Evolutionary conservation across 2,797 vertebrate genomes (phyloP).

Genomic region (Meriones psammophilus): DNA sequence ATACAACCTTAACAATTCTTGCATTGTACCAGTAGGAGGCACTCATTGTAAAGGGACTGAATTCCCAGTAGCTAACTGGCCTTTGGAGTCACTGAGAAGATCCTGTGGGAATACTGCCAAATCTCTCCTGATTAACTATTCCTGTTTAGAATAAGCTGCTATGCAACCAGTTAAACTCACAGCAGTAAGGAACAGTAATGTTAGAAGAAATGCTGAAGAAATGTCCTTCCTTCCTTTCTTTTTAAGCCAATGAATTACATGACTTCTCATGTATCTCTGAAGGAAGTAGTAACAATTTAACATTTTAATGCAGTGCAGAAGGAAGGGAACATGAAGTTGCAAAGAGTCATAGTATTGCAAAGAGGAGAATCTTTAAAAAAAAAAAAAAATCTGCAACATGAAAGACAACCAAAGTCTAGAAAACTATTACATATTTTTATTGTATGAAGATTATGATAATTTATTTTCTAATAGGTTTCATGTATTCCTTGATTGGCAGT

Average conservation of each 20-base stretch:
- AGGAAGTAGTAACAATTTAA: background rate
- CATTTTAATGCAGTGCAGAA: background rate
- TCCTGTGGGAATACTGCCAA: background rate
- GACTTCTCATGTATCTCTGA: background rate
- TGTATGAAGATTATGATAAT: background rate
- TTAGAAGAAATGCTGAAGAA: background rate
- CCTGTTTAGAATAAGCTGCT: constrained; percentile 19
- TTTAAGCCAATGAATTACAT: background rate
- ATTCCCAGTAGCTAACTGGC: background rate
- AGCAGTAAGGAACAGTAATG: background rate
- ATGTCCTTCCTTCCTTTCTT: background rate
- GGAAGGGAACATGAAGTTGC: background rate
- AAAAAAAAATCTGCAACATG: background rate
- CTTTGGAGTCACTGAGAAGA: background rate
- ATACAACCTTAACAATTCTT: background rate
- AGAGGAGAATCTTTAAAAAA: background rate
- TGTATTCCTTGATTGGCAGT: background rate
- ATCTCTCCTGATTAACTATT: constrained; percentile 62
- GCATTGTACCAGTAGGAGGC: constrained; percentile 33
- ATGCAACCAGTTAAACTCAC: background rate
- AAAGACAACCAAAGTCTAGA: background rate
- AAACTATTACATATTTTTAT: background rate
- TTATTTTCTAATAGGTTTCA: background rate
- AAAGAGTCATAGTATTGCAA: background rate
- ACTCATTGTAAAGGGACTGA: background rate